Evolutionary conservation across 2,113 vertebrate genomes (phyloP).

Genomic region (Macrotus californicus): DNA sequence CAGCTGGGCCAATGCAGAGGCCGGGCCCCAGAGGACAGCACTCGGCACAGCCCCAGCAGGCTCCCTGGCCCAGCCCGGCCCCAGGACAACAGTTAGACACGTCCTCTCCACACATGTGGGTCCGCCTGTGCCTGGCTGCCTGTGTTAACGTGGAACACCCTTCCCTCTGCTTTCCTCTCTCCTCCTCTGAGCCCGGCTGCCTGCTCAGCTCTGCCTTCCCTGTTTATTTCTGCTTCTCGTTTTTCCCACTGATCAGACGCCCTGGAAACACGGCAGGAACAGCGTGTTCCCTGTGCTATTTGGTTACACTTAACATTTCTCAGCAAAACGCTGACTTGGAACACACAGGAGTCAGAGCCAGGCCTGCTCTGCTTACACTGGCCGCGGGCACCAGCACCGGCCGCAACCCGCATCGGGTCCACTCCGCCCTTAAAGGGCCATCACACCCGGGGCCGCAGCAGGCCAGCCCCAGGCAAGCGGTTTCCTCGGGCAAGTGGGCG

Average conservation of each 20-base stretch:
- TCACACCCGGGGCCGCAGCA: background rate
- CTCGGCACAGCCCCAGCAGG: fast-evolving
- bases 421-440: slow-evolving; percentile 38
- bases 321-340: slow-evolving; percentile 63
- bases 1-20: slow-evolving; percentile 24
- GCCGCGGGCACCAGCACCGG: slow-evolving; percentile 19
- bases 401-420: background rate
- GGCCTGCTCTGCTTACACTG: slow-evolving; percentile 66
- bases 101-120: background rate
- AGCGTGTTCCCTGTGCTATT: slow-evolving; percentile 70
- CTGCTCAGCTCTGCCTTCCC: slow-evolving; percentile 2
- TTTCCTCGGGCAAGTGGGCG: background rate
- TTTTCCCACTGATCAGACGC: slow-evolving; percentile 59
- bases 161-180: slow-evolving; percentile 27
- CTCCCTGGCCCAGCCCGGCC: background rate
- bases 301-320: slow-evolving; percentile 70
- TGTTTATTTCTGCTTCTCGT: slow-evolving; percentile 69
- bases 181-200: slow-evolving; percentile 46
- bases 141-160: slow-evolving; percentile 46
- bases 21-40: background rate
- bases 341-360: slow-evolving; percentile 55
- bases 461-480: background rate
- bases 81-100: background rate
- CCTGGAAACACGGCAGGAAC: slow-evolving; percentile 64
- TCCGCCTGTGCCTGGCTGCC: background rate